phyloP scores from a whole-genome alignment of 2,113 vertebrate genomes.

The Mormoops blainvillei region DNA sequence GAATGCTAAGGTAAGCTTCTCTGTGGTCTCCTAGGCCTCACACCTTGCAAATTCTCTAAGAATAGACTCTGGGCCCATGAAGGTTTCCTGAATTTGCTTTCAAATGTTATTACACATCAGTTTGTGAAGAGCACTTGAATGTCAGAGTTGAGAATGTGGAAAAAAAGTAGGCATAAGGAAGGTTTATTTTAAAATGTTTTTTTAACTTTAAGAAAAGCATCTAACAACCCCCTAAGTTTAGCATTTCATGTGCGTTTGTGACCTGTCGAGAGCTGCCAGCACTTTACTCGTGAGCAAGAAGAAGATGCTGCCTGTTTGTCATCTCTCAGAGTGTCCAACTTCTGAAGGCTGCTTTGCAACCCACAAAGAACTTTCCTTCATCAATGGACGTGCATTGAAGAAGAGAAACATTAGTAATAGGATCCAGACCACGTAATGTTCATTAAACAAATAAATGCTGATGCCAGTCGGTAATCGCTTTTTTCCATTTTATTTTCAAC shows the following conservation, averaged over 20 bases:
- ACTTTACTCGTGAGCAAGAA: conserved; percentile 48
- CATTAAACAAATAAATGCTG: conserved; percentile 52
- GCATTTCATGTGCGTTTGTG: conserved; percentile 62
- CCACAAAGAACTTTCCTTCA: conserved; percentile 45
- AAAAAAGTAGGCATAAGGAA: conserved; percentile 65
- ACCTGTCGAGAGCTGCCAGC: conserved; percentile 47
- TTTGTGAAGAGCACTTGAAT: conserved; percentile 56
- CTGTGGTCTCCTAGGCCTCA: neutral
- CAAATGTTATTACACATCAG: neutral
- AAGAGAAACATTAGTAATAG: conserved; percentile 28
- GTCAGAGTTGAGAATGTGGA: conserved; percentile 61
- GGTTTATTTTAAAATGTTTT: conserved; percentile 61
- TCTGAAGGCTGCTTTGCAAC: conserved; percentile 52
- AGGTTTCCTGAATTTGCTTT: neutral
- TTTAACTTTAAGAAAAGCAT: conserved; percentile 53
- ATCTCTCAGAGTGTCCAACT: conserved; percentile 16
- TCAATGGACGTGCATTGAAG: neutral
- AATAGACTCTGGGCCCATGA: neutral
- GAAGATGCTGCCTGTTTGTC: conserved; percentile 47
- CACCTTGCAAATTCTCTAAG: neutral
- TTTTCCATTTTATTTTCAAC: conserved; percentile 70
- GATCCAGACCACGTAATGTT: conserved; percentile 51
- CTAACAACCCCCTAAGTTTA: conserved; percentile 36
- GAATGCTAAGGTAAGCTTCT: neutral
- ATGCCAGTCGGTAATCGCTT: conserved; percentile 33